Evolutionary conservation across 2,888 invertebrate genomes (phyloP).

Genomic region (Dyspetes luteomarginatus): DNA sequence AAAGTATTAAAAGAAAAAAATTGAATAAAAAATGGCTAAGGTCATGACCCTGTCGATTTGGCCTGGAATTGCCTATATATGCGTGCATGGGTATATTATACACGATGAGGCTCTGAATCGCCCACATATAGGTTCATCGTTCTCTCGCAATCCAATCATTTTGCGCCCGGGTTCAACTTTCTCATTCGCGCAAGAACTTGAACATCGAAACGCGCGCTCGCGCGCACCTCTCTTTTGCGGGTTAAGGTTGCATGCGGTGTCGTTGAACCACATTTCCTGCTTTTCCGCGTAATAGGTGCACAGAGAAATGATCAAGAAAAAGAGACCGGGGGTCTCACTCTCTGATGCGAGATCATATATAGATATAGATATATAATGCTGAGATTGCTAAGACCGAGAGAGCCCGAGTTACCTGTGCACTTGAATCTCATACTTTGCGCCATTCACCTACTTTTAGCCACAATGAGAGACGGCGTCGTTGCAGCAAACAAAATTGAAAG

Average conservation of each 20-base stretch:
- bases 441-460: conserved; percentile 61
- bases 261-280: conserved; percentile 71
- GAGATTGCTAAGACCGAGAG: conserved; percentile 16
- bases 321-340: conserved; percentile 26
- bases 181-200: conserved; percentile 70
- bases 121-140: conserved; percentile 65
- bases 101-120: neutral
- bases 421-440: conserved; percentile 56
- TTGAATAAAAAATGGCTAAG: no score
- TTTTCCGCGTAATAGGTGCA: conserved; percentile 65
- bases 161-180: conserved; percentile 66
- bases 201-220: conserved; percentile 49
- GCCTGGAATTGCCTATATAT: no score
- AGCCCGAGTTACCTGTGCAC: conserved; percentile 49
- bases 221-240: conserved; percentile 62
- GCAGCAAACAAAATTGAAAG: conserved; percentile 4
- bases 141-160: conserved; percentile 47
- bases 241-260: conserved; percentile 71
- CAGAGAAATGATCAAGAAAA: conserved; percentile 30
- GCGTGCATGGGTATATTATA: no score
- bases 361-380: conserved; percentile 25
- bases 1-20: no score
- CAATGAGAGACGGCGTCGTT: conserved; percentile 19
- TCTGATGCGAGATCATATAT: conserved; percentile 45
- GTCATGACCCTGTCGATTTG: no score